Evolutionary conservation across 2,113 vertebrate species (phyloP).

Genomic region (Danio rerio): GRCz12tu NC_133178.1:10641001-10641500

Average conservation of each 20-base stretch:
- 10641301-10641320: slow-evolving; percentile 52
- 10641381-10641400: slow-evolving; percentile 38
- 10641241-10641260: slow-evolving; percentile 20
- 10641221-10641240: slow-evolving; percentile 21
- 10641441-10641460: slow-evolving; percentile 60
- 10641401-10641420: slow-evolving; percentile 54
- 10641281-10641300: slow-evolving; percentile 48
- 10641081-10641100: not conserved
- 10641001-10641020: too few relatives aligned
- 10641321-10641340: slow-evolving; percentile 33
- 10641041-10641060: too few relatives aligned
- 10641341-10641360: slow-evolving; percentile 4
- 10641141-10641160: not conserved
- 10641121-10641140: not conserved
- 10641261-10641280: slow-evolving; percentile 9
- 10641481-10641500: slow-evolving; percentile 44
- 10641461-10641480: slow-evolving; percentile 46
- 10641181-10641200: not conserved
- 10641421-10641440: slow-evolving; percentile 39
- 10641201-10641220: slow-evolving; percentile 6
- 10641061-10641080: not conserved
- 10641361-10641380: not conserved
- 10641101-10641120: not conserved
- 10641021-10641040: too few relatives aligned
- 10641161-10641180: not conserved